phyloP scores from a whole-genome alignment of 1,140 invertebrate genomes.

The Orius laevigatus region DNA sequence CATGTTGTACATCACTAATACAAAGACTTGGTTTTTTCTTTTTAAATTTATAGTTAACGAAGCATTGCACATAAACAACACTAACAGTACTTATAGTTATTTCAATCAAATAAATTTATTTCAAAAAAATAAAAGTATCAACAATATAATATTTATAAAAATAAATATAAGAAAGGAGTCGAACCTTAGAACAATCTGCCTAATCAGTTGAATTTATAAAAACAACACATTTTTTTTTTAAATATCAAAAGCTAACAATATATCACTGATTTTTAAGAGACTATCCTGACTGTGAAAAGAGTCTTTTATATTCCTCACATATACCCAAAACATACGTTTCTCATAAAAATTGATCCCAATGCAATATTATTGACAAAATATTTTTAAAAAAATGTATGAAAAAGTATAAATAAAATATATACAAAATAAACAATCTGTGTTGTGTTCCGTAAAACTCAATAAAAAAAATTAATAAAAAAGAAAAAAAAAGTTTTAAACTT shows the following conservation, averaged over 20 bases:
- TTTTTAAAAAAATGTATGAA: neutral
- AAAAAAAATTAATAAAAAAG: conserved; percentile 6
- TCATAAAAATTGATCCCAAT: conserved; percentile 8
- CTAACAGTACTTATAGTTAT: conserved; percentile 17
- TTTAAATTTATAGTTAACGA: conserved; percentile 16
- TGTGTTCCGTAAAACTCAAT: conserved; percentile 4
- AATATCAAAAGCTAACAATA: conserved; percentile 15
- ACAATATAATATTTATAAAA: conserved; percentile 17
- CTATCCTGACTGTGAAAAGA: conserved; percentile 9
- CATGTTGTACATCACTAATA: conserved; percentile 16
- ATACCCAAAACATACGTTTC: conserved; percentile 6
- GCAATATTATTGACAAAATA: conserved; percentile 1
- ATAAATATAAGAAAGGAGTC: conserved; percentile 17
- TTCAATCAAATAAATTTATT: conserved; percentile 17
- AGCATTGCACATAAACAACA: conserved; percentile 18
- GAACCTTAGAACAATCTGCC: conserved; percentile 16
- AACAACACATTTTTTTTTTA: conserved; percentile 14
- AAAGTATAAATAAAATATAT: conserved; percentile 3
- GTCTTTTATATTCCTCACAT: conserved; percentile 10
- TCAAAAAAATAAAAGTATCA: conserved; percentile 16
- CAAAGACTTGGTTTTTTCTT: conserved; percentile 14
- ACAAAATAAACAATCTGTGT: neutral
- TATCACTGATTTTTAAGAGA: conserved; percentile 17
- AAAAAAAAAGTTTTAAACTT: too few species aligned
- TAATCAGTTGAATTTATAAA: conserved; percentile 16